These are phyloP conservation scores for Axis porcinus DNA, from an alignment of 2,113 vertebrate genomes.

Conservation along the genomic window DNA sequence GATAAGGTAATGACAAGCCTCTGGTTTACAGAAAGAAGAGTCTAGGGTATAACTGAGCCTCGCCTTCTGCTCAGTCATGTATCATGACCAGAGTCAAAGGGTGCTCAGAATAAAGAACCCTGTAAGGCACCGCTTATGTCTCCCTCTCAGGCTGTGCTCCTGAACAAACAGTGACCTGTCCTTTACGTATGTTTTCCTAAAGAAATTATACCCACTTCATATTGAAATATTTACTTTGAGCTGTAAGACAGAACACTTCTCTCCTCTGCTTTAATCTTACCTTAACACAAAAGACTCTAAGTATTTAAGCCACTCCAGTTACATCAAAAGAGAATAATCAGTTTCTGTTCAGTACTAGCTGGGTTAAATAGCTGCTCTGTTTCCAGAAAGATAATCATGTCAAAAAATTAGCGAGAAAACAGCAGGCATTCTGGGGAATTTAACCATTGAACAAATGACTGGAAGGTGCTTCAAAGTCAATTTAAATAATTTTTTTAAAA, in stretches of 20 bases:
- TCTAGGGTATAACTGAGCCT: background rate
- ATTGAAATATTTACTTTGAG: conserved; percentile 67
- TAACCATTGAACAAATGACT: conserved; percentile 59
- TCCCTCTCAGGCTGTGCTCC: conserved; percentile 44
- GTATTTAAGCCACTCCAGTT: conserved; percentile 50
- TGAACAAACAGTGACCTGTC: background rate
- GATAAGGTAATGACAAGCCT: conserved; percentile 56
- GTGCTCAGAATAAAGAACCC: conserved; percentile 21
- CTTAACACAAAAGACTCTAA: conserved; percentile 38
- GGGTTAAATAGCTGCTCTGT: conserved; percentile 63
- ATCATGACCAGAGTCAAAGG: conserved; percentile 23
- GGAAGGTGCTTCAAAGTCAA: conserved; percentile 71
- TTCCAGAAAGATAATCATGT: conserved; percentile 67
- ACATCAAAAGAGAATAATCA: conserved; percentile 68
- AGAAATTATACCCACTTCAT: conserved; percentile 48
- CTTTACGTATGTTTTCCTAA: background rate
- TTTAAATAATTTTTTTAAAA: conserved; percentile 58
- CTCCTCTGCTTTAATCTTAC: conserved; percentile 59
- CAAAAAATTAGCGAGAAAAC: conserved; percentile 64
- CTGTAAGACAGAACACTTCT: conserved; percentile 47
- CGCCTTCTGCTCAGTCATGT: background rate
- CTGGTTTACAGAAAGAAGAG: conserved; percentile 20
- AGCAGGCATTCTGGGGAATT: conserved; percentile 66
- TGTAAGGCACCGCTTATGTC: background rate
- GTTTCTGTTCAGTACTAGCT: conserved; percentile 38